These are phyloP conservation scores for Pristionchus maxplancki DNA, from an alignment of 2,888 invertebrate genomes.

Conservation along the genomic window DNA sequence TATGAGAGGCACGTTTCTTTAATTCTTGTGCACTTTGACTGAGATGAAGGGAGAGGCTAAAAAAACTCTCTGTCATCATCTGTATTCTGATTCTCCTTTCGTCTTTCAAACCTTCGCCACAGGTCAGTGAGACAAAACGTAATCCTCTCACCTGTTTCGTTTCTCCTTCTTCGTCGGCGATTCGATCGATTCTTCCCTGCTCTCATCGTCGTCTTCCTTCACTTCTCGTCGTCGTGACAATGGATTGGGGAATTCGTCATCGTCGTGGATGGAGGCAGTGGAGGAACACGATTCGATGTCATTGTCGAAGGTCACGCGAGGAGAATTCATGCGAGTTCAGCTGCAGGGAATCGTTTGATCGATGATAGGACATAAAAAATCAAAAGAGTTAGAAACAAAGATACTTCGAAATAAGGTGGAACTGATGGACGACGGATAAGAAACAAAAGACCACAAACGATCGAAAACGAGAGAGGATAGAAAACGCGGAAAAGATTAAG, in stretches of 20 bases:
- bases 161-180: background rate
- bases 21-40: constrained; percentile 35
- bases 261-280: background rate
- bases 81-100: too few relatives aligned
- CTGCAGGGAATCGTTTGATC: background rate
- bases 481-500: too few relatives aligned
- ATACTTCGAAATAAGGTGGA: too few relatives aligned
- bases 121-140: too few relatives aligned
- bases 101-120: background rate
- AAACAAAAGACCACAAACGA: too few relatives aligned
- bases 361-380: too few relatives aligned
- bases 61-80: too few relatives aligned
- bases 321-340: constrained; percentile 3
- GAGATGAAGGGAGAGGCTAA: constrained; percentile 13
- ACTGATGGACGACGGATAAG: too few relatives aligned
- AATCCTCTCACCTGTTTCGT: too few relatives aligned
- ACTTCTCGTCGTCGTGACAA: background rate
- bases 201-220: background rate
- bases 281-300: constrained; percentile 31
- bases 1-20: constrained; percentile 44
- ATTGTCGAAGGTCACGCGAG: constrained; percentile 4
- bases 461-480: too few relatives aligned
- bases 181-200: background rate
- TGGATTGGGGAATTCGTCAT: background rate
- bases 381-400: too few relatives aligned